Evolutionary conservation across 1,140 invertebrate species (phyloP).

Genomic region (Zophobas atratus): DNA sequence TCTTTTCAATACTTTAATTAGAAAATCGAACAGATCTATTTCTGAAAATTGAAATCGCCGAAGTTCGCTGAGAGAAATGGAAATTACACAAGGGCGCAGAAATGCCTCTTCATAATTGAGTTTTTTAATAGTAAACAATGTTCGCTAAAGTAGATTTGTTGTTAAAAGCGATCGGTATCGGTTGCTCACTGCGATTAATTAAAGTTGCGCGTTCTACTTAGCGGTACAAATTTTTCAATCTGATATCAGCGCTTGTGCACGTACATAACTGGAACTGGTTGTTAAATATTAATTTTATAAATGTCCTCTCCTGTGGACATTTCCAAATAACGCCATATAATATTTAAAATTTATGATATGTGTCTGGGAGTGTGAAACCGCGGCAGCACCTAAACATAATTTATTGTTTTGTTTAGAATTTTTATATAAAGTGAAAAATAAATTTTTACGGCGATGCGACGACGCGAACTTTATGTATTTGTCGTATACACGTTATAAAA

Average conservation of each 20-base stretch:
- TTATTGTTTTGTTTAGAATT: constrained; percentile 18
- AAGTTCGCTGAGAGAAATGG: constrained; percentile 14
- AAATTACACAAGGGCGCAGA: not conserved
- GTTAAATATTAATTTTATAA: not conserved
- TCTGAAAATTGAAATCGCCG: constrained; percentile 11
- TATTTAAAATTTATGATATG: constrained; percentile 7
- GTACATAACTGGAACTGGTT: not conserved
- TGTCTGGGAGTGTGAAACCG: not conserved
- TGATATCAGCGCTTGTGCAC: not conserved
- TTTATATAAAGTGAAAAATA: not conserved
- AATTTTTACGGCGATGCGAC: constrained; percentile 4
- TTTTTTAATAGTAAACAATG: too few relatives aligned
- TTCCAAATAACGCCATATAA: not conserved
- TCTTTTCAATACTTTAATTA: constrained; percentile 19
- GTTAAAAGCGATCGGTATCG: too few relatives aligned
- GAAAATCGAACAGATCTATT: constrained; percentile 19
- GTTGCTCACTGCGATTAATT: too few relatives aligned
- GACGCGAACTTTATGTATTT: not conserved
- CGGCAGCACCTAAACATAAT: not conserved
- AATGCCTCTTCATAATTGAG: too few relatives aligned
- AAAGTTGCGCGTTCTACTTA: too few relatives aligned
- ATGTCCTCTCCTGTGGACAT: not conserved
- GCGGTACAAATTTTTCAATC: not conserved
- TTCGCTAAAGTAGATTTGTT: too few relatives aligned
- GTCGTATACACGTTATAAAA: constrained; percentile 6